A percentile compares a stretch with the other conserved stretches of the same genome.
These are phyloP conservation scores for Ataeniobius toweri DNA, from an alignment of 2,797 vertebrate species.

Conservation along the genomic window DNA sequence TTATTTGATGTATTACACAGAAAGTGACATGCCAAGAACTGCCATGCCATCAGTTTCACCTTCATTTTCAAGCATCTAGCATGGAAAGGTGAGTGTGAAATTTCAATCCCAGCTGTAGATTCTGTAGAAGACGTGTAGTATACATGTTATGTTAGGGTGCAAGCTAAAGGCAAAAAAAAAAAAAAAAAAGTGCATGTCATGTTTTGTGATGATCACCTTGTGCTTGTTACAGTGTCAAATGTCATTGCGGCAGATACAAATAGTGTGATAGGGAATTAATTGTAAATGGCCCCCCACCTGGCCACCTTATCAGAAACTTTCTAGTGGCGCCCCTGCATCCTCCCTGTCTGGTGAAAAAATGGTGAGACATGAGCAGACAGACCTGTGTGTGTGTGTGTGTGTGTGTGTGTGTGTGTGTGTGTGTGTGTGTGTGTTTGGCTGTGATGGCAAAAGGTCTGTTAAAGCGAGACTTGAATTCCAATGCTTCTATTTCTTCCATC, in stretches of 20 bases:
- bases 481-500: slow-evolving; percentile 31
- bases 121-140: background rate
- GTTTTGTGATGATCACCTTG: background rate
- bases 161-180: background rate
- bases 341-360: slow-evolving; percentile 44
- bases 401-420: background rate
- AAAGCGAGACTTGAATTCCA: slow-evolving; percentile 65
- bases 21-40: background rate
- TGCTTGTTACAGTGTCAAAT: background rate
- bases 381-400: slow-evolving; percentile 13
- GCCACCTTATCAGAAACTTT: background rate
- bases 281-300: background rate
- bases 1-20: background rate
- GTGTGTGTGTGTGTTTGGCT: slow-evolving; percentile 34
- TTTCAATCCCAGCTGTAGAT: background rate
- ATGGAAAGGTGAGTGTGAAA: background rate
- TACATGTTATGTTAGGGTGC: background rate
- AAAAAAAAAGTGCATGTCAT: background rate
- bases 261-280: background rate
- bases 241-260: background rate
- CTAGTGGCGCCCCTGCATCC: slow-evolving; percentile 21
- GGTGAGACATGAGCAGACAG: slow-evolving; percentile 54
- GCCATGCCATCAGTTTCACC: background rate
- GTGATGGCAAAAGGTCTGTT: slow-evolving; percentile 65
- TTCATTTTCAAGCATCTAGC: background rate